Evolutionary conservation across 2,888 invertebrate genomes (phyloP).

Genomic region (Drosophila nigricruria): DNA sequence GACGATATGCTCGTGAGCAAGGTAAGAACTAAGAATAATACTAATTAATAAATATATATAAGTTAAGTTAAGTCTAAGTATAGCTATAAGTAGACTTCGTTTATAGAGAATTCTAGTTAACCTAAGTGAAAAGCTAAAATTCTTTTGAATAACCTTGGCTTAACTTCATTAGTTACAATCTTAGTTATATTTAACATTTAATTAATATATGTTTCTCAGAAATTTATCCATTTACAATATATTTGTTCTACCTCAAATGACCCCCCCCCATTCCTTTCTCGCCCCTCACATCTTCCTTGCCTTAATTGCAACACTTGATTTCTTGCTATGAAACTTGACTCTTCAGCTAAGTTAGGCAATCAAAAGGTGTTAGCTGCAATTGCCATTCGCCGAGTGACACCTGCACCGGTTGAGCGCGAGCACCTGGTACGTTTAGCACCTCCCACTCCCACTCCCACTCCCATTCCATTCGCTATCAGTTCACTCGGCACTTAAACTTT

Average conservation of each 20-base stretch:
- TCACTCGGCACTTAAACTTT: constrained; percentile 31
- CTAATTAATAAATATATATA: neutral
- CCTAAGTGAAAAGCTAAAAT: neutral
- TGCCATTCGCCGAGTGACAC: constrained; percentile 17
- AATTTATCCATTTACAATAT: no score
- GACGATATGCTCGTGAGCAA: constrained; percentile 97
- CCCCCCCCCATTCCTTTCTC: no score
- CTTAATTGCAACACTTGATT: constrained; percentile 32
- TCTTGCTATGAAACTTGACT: constrained; percentile 17
- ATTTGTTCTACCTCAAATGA: no score
- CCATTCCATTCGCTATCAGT: constrained; percentile 8
- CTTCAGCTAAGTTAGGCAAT: constrained; percentile 24
- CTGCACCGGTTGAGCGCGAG: constrained; percentile 13
- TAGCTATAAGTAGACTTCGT: neutral
- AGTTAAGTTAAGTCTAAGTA: neutral
- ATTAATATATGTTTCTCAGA: no score
- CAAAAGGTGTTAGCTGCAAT: constrained; percentile 34
- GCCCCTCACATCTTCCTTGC: no score
- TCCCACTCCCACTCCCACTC: neutral
- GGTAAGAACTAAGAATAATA: constrained; percentile 86
- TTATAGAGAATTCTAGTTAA: neutral
- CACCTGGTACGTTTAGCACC: constrained; percentile 20
- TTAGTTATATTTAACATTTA: no score
- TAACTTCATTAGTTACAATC: neutral
- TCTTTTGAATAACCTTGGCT: neutral